A percentile compares a stretch with the other conserved stretches of the same genome.
Evolutionary conservation across 2,113 vertebrate species (phyloP).

Genomic region (Urocynchramus pylzowi): DNA sequence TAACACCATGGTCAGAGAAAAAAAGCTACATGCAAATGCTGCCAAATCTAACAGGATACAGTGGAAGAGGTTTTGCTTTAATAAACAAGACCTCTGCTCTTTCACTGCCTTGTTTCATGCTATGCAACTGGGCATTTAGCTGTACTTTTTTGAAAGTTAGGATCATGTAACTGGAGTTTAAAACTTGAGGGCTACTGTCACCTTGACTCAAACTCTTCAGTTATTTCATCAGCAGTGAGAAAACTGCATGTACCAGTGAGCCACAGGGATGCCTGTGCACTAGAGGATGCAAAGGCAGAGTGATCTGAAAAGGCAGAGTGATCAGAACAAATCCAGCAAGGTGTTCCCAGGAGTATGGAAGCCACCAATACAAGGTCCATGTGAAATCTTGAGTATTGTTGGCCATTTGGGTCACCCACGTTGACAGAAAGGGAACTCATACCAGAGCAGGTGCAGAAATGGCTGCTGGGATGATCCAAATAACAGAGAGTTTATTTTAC

Average conservation of each 20-base stretch:
- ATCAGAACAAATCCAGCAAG: background rate
- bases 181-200: background rate
- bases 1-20: background rate
- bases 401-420: background rate
- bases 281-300: background rate
- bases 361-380: background rate
- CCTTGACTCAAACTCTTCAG: background rate
- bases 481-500: slow-evolving; percentile 38
- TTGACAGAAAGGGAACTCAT: background rate
- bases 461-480: slow-evolving; percentile 8
- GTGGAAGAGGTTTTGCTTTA: background rate
- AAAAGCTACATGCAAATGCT: background rate
- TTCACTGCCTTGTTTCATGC: background rate
- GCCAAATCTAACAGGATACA: background rate
- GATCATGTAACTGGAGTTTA: background rate
- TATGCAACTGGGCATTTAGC: background rate
- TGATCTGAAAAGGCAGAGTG: background rate
- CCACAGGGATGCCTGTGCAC: background rate
- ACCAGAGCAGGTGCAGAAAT: slow-evolving; percentile 42
- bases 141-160: background rate
- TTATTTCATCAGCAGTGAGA: background rate
- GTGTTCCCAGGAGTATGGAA: background rate
- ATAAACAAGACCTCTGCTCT: background rate
- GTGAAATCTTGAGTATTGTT: background rate
- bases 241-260: background rate